Conservation (phyloP, 2,888 invertebrate genomes). For the Lepidochrysops patricia region DNA sequence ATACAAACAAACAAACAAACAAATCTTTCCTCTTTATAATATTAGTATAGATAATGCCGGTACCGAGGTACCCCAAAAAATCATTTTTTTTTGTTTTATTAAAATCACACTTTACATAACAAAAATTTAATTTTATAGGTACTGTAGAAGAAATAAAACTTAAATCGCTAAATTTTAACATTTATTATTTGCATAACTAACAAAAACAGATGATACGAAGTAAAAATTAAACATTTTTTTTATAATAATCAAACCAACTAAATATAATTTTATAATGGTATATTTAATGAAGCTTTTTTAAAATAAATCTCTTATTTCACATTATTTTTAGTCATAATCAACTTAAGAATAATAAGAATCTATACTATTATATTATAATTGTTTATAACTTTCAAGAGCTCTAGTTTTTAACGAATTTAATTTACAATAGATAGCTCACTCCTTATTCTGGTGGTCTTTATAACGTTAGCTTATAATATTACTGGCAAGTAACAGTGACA, state of each 20-base stretch:
- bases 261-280: too few species aligned
- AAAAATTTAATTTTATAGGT: too few species aligned
- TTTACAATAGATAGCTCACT: background rate
- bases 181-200: background rate
- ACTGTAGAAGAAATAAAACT: background rate
- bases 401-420: background rate
- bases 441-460: too few species aligned
- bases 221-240: background rate
- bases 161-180: background rate
- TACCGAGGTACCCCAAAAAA: too few species aligned
- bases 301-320: background rate
- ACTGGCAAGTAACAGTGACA: background rate
- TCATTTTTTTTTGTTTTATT: too few species aligned
- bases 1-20: too few species aligned
- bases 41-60: too few species aligned
- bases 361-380: too few species aligned
- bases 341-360: background rate
- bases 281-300: background rate
- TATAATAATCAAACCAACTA: background rate
- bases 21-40: too few species aligned
- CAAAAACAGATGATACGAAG: background rate
- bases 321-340: background rate
- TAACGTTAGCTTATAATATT: background rate
- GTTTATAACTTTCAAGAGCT: background rate
- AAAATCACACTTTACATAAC: too few species aligned